phyloP scores from a whole-genome alignment of 1,140 invertebrate genomes.

The Trichomalopsis sarcophagae region DNA sequence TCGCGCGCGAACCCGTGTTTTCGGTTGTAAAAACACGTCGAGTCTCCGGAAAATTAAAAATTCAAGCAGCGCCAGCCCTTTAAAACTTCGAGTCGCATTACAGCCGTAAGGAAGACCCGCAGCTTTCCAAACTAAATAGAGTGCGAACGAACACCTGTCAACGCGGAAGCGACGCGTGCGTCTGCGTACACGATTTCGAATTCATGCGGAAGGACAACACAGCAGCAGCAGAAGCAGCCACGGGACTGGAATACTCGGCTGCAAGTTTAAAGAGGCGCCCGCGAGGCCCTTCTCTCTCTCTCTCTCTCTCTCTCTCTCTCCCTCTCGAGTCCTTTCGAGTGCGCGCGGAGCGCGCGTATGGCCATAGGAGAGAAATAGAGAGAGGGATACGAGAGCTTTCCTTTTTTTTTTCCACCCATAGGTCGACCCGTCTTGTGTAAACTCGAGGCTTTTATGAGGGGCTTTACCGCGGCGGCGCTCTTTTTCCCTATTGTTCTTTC shows the following conservation, averaged over 20 bases:
- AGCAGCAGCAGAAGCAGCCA: neutral
- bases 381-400: neutral
- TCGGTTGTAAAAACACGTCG: neutral
- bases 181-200: neutral
- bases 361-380: neutral
- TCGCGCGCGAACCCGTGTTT: neutral
- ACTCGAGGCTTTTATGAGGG: neutral
- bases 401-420: constrained; percentile 9
- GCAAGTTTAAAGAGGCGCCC: neutral
- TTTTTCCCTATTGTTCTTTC: constrained; percentile 12
- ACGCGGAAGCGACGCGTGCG: constrained; percentile 8
- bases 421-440: neutral
- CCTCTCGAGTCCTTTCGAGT: constrained; percentile 7
- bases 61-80: neutral
- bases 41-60: neutral
- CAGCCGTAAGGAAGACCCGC: neutral
- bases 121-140: constrained; percentile 23
- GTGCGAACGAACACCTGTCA: constrained; percentile 32
- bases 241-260: constrained; percentile 32
- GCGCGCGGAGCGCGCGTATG: neutral
- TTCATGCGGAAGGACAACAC: constrained; percentile 34
- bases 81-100: neutral
- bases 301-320: no score
- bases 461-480: neutral
- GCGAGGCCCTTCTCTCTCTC: neutral